Conservation (phyloP, 2,113 vertebrate species). For the Alethe castanea region DNA sequence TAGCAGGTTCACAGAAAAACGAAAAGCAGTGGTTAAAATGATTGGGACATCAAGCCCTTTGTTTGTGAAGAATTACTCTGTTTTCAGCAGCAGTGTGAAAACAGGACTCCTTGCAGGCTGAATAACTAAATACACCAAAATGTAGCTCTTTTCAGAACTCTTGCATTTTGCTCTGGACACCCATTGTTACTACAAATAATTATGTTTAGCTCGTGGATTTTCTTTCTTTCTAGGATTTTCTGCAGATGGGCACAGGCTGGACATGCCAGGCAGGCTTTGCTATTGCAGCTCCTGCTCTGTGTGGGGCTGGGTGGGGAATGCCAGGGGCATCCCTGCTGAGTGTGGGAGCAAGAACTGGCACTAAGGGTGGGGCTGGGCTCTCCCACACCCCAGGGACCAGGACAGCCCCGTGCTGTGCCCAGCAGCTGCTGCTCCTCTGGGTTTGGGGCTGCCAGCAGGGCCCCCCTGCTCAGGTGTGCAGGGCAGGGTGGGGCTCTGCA, state of each 20-base stretch:
- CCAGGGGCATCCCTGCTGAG: background rate
- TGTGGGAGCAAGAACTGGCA: fast-evolving
- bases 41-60: background rate
- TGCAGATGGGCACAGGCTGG: background rate
- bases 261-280: background rate
- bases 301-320: no score
- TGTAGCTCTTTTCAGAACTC: fast-evolving
- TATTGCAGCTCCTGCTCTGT: background rate
- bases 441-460: background rate
- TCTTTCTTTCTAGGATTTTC: background rate
- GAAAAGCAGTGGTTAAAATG: background rate
- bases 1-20: background rate
- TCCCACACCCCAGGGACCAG: no score
- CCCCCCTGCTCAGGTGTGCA: background rate
- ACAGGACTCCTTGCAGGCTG: background rate
- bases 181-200: background rate
- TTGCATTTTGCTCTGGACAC: background rate
- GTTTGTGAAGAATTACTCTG: background rate
- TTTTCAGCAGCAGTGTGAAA: background rate
- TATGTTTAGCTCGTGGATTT: fast-evolving
- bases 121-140: background rate
- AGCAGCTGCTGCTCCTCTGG: background rate
- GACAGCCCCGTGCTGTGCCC: background rate
- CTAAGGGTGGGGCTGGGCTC: fast-evolving
- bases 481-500: background rate